Conservation (phyloP, 2,113 vertebrate species). For the Gallinago media region DNA sequence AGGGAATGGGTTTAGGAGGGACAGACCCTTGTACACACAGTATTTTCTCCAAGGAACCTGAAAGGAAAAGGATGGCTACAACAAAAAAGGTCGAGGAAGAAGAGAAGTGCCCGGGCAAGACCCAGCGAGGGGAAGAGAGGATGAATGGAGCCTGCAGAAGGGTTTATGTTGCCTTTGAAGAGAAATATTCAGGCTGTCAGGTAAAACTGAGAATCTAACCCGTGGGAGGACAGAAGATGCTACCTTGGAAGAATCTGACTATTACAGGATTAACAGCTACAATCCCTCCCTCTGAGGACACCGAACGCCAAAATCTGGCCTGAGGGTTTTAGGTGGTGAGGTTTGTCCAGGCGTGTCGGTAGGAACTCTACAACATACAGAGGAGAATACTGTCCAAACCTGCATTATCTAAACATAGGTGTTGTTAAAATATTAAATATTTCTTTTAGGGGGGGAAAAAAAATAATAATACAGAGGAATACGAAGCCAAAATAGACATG, state of each 20-base stretch:
- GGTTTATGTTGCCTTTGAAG: not conserved
- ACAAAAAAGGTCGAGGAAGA: not conserved
- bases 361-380: conserved; percentile 14
- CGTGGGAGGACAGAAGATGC: conserved; percentile 50
- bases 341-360: conserved; percentile 37
- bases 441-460: not conserved
- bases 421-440: not conserved
- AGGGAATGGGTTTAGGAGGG: not conserved
- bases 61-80: not conserved
- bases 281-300: conserved; percentile 47
- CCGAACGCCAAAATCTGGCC: conserved; percentile 6
- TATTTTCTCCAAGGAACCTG: not conserved
- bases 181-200: conserved; percentile 11
- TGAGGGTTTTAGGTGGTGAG: conserved; percentile 22
- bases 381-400: conserved; percentile 46
- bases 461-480: not conserved
- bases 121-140: not conserved
- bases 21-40: not conserved
- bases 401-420: conserved; percentile 33
- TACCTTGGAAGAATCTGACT: conserved; percentile 56
- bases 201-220: conserved; percentile 18
- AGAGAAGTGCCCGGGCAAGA: not conserved
- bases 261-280: conserved; percentile 65
- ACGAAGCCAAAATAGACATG: not conserved
- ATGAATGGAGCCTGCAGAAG: not conserved